A percentile compares a stretch with the other conserved stretches of the same genome.
These are phyloP conservation scores for Eremophila alpestris DNA, from an alignment of 2,797 vertebrate species.

Conservation along the genomic window DNA sequence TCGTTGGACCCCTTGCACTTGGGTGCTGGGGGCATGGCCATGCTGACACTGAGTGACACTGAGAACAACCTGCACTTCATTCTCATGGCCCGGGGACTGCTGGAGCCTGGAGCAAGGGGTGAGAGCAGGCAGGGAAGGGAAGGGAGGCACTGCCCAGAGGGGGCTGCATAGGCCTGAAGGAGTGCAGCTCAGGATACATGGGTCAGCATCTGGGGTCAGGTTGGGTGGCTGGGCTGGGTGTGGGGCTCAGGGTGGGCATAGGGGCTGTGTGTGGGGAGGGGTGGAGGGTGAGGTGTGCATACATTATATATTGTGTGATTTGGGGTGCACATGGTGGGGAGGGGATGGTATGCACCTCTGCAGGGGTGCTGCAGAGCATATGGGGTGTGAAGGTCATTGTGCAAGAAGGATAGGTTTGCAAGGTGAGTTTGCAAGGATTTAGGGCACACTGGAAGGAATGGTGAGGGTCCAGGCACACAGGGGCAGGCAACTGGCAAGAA, in stretches of 20 bases:
- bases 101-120: constrained; percentile 78
- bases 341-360: background rate
- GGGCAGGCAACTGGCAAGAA: background rate
- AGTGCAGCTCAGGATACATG: background rate
- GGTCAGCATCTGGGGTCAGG: background rate
- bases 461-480: background rate
- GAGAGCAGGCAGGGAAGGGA: background rate
- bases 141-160: background rate
- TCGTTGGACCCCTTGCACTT: constrained; percentile 74
- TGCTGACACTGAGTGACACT: constrained; percentile 90
- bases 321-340: rapidly evolving
- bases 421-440: background rate
- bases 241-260: background rate
- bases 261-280: background rate
- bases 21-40: constrained; percentile 87
- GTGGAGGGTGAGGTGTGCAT: rapidly evolving
- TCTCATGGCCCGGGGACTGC: constrained; percentile 88
- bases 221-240: background rate
- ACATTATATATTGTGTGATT: background rate
- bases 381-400: too few relatives aligned
- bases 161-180: rapidly evolving
- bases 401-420: background rate
- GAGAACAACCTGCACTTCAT: constrained; percentile 97
- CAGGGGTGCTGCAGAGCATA: rapidly evolving
- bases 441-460: background rate